Conservation (phyloP, 2,113 vertebrate species). For the Marmota monax region DNA sequence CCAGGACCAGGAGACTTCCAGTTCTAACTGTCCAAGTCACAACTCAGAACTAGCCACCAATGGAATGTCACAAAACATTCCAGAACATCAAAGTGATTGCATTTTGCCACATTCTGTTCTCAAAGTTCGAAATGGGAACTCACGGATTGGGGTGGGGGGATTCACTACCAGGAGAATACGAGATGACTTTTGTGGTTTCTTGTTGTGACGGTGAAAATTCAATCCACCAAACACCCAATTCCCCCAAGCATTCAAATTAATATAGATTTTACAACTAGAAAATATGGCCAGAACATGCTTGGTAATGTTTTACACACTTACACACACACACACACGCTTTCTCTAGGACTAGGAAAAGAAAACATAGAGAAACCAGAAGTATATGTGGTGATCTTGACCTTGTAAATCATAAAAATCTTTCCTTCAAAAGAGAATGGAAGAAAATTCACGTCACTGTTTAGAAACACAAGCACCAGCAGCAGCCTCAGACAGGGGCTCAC, state of each 20-base stretch:
- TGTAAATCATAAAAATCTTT: neutral
- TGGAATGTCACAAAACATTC: neutral
- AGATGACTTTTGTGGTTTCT: neutral
- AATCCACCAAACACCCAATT: neutral
- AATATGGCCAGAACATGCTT: neutral
- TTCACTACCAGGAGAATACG: neutral
- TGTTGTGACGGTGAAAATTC: neutral
- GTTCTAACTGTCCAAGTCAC: neutral
- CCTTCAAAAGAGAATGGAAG: neutral
- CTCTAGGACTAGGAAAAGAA: neutral
- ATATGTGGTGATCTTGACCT: neutral
- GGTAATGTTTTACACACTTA: neutral
- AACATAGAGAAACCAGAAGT: neutral
- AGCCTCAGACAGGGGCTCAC: fast-evolving
- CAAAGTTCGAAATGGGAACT: neutral
- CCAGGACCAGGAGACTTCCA: neutral
- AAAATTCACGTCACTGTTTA: neutral
- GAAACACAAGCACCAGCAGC: neutral
- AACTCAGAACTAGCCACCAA: neutral
- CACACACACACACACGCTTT: neutral
- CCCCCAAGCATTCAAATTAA: neutral
- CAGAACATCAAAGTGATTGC: neutral
- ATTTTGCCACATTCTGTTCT: neutral
- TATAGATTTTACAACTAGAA: neutral
- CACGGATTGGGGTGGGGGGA: neutral